phyloP scores from a whole-genome alignment of 2,797 vertebrate genomes.

The Danio jaintianensis region DNA sequence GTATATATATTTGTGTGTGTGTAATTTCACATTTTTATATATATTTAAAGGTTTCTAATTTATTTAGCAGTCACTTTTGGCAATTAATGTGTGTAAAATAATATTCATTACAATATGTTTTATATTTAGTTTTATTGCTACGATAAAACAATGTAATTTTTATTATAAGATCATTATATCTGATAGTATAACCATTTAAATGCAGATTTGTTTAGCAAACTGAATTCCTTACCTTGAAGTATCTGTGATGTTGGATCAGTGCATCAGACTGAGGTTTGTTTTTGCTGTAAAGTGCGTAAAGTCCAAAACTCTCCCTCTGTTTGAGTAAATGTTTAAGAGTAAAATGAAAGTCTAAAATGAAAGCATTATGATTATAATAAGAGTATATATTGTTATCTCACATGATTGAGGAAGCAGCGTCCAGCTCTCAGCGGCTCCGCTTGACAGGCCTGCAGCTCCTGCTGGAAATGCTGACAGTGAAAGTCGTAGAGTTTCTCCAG shows the following conservation, averaged over 20 bases:
- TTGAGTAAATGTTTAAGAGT: neutral
- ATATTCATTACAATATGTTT: too few relatives aligned
- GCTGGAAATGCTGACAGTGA: constrained; percentile 81
- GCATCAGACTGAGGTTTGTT: constrained; percentile 85
- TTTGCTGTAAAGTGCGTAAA: constrained; percentile 86
- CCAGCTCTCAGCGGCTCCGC: constrained; percentile 76
- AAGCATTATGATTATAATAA: neutral
- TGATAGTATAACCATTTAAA: neutral
- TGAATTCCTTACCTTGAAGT: constrained; percentile 78
- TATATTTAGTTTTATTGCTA: too few relatives aligned
- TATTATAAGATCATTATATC: neutral
- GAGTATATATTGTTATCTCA: constrained; percentile 59
- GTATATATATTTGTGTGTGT: too few relatives aligned
- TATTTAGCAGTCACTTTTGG: too few relatives aligned
- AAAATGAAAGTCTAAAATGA: neutral
- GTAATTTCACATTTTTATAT: too few relatives aligned
- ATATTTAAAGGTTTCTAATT: too few relatives aligned
- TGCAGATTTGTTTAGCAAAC: neutral
- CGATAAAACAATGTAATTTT: too few relatives aligned
- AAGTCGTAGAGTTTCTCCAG: constrained; percentile 83
- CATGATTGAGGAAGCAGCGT: constrained; percentile 82
- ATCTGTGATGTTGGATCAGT: constrained; percentile 78
- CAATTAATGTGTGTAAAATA: too few relatives aligned
- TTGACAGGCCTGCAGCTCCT: constrained; percentile 80
- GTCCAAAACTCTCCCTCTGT: constrained; percentile 81